Percentiles rank a stretch among this genome's conserved stretches.
Evolutionary conservation across 2,113 vertebrate species (phyloP).

Genomic region (Phalacrocorax aristotelis): DNA sequence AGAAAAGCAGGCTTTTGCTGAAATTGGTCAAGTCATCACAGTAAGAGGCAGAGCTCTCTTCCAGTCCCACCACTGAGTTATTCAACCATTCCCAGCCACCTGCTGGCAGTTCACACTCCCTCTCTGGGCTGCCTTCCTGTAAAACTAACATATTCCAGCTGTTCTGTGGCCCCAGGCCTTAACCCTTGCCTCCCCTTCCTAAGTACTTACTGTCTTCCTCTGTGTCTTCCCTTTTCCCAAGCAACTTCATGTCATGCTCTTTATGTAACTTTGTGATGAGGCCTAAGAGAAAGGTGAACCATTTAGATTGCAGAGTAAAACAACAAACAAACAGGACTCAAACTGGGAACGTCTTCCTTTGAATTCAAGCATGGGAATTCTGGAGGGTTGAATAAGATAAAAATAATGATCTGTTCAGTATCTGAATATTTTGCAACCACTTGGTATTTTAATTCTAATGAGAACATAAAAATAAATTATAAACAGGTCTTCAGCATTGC

Average conservation of each 20-base stretch:
- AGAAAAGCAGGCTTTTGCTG: neutral
- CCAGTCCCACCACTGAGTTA: neutral
- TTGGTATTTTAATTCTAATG: constrained; percentile 34
- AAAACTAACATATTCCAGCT: constrained; percentile 49
- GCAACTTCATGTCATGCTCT: rapidly evolving
- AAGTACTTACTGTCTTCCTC: neutral
- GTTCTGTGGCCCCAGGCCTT: neutral
- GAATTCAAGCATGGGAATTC: neutral
- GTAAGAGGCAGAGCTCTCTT: neutral
- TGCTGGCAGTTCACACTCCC: constrained; percentile 50
- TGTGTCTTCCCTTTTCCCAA: neutral
- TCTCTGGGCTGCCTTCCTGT: neutral
- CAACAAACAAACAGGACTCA: neutral
- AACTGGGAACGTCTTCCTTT: neutral
- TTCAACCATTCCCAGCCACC: constrained; percentile 50
- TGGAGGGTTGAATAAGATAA: neutral
- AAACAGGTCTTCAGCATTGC: neutral
- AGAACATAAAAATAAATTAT: neutral
- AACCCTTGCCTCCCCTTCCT: constrained; percentile 16
- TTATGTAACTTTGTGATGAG: neutral
- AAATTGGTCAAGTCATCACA: neutral
- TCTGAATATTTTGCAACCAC: constrained; percentile 1
- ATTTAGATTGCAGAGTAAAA: neutral
- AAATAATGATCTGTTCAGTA: neutral
- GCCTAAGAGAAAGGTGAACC: neutral